Base-by-base conservation (phyloP, 1,140 invertebrate species). In the Ridgeia piscesae region DNA sequence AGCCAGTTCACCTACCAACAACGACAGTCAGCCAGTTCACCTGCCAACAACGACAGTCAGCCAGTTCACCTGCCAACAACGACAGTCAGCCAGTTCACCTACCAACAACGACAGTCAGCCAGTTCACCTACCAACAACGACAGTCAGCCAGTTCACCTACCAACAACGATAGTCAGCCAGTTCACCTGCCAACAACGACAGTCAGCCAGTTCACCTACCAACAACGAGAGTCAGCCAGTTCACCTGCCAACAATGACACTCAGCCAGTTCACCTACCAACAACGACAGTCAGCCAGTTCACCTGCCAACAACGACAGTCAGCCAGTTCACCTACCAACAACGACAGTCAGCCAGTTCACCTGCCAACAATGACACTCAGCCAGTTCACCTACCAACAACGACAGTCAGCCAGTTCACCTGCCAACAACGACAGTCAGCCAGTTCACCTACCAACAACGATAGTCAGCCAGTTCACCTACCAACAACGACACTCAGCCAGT, bases 141-240 rank as follows among this genome's bases (percentile, higher is more conserved):
- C n/a, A 99, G 90, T 95, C 0, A 98, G 97, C 96, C 97, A 98
- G 92, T 97, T 96, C 77, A 92, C 77, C 92, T 89, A 21, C 58
- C 88, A 50, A 97, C 97, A 96, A 98, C 98, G 92, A 97, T 96
- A 33, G 95, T 96, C 1, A 98, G 96, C 50, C 98, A 98, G 90
- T 97, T 97, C 0, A 96, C 94, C n/a, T n/a, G n/a, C n/a, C n/a
- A n/a, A n/a, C n/a, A n/a, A n/a, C n/a, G n/a, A n/a, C n/a, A n/a
- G n/a, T 95, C 0, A 98, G 97, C 96, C 97, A 98, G 92, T 97
- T 96, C 58, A 92, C 58, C 92, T 88, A 21, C 48, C 88, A 42
- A 97, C 97, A 94, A 99, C 98, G 95, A 97, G 99, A 90, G n/a
- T 95, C 0, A 98, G 97, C 96, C 97, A 98, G 92, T 97, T 96